A percentile compares a stretch with the other conserved stretches of the same genome.
phyloP scores from a whole-genome alignment of 2,113 vertebrate species.

The Phainopepla nitens region DNA sequence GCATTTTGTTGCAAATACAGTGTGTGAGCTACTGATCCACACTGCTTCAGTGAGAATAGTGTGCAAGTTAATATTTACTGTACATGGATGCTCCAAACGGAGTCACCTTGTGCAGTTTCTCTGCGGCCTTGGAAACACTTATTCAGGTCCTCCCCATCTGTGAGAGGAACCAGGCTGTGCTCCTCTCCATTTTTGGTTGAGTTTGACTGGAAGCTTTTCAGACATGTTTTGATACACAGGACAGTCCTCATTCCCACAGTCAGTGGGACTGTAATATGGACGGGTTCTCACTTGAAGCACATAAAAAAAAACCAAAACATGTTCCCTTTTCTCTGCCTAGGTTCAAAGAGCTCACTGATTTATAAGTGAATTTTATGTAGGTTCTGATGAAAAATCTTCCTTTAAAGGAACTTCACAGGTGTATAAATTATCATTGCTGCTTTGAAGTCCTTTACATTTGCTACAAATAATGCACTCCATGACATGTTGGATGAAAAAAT shows the following conservation, averaged over 20 bases:
- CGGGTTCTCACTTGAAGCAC: not conserved
- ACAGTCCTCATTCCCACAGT: not conserved
- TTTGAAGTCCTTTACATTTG: not conserved
- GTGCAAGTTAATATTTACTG: not conserved
- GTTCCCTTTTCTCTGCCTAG: not conserved
- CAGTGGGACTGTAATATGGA: not conserved
- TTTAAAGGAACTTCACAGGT: not conserved
- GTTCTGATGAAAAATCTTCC: not conserved
- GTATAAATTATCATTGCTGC: not conserved
- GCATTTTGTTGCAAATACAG: not conserved
- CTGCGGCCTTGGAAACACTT: not conserved
- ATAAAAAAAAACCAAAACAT: not conserved
- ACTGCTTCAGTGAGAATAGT: not conserved
- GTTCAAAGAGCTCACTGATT: not conserved
- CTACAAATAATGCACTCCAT: not conserved
- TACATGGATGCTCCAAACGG: not conserved
- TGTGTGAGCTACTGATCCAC: not conserved
- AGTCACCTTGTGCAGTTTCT: not conserved
- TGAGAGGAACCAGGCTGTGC: not conserved
- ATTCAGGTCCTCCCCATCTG: not conserved
- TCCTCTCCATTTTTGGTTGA: not conserved
- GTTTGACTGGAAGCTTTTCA: not conserved
- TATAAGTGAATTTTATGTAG: not conserved
- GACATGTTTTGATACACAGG: not conserved
- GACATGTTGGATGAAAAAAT: not conserved